These are phyloP conservation scores for Macroramphosus scolopax DNA, from an alignment of 2,797 vertebrate genomes.

Conservation along the genomic window DNA sequence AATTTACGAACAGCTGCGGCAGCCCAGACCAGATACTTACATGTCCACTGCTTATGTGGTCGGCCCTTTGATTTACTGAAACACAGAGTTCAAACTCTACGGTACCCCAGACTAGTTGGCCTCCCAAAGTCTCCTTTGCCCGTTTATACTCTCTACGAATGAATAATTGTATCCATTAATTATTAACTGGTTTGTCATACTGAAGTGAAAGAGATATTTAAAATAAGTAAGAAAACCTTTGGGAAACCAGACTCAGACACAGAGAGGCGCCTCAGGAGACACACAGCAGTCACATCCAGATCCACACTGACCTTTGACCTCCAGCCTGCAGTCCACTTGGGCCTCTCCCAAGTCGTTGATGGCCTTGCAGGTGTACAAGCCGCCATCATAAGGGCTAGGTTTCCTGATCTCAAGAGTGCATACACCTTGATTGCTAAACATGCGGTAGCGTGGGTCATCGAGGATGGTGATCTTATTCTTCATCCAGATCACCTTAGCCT, in stretches of 20 bases:
- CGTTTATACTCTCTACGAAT: conserved; percentile 3
- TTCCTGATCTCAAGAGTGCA: conserved; percentile 97
- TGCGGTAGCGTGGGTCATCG: conserved; percentile 93
- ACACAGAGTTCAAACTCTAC: conserved; percentile 33
- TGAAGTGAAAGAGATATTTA: too few relatives aligned
- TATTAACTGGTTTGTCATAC: too few relatives aligned
- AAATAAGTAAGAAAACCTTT: too few relatives aligned
- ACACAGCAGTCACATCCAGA: conserved; percentile 1
- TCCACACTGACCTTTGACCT: conserved; percentile 91
- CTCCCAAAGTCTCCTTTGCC: conserved; percentile 45
- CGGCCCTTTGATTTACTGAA: conserved; percentile 44
- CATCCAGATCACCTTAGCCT: conserved; percentile 98
- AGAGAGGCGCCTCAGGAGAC: conserved; percentile 3
- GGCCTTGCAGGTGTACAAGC: conserved; percentile 89
- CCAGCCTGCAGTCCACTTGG: conserved; percentile 95
- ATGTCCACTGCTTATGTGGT: conserved; percentile 34
- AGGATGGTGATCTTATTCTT: conserved; percentile 93
- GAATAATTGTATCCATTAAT: not conserved
- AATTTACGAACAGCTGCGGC: conserved; percentile 50
- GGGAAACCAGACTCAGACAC: conserved; percentile 42
- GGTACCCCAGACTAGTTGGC: conserved; percentile 24
- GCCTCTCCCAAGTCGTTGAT: conserved; percentile 90
- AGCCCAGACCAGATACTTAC: conserved; percentile 63
- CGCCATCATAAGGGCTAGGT: conserved; percentile 92
- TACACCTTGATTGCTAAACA: conserved; percentile 98